Percentiles rank a stretch among this genome's conserved stretches.
Conservation (phyloP, 2,797 vertebrate genomes). For the Smutsia temminckii region DNA sequence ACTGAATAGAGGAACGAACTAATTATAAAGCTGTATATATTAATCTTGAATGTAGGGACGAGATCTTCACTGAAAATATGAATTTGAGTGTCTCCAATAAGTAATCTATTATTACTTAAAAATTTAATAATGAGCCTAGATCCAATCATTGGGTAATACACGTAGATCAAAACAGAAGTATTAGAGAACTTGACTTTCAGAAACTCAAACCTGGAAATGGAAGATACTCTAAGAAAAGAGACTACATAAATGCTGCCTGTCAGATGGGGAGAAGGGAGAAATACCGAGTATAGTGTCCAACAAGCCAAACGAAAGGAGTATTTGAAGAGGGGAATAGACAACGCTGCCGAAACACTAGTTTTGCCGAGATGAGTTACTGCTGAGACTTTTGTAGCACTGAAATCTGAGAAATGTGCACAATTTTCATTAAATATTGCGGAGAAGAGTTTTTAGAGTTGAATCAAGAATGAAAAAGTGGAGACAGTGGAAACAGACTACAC, state of each 20-base stretch:
- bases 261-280: neutral
- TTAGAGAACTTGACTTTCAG: neutral
- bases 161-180: neutral
- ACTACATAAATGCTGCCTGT: neutral
- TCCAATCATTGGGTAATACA: neutral
- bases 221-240: neutral
- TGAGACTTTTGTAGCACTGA: too few relatives aligned
- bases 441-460: too few relatives aligned
- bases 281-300: neutral
- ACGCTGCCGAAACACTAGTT: neutral
- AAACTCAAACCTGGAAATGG: neutral
- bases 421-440: too few relatives aligned
- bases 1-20: neutral
- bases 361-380: too few relatives aligned
- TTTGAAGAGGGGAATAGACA: neutral
- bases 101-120: neutral
- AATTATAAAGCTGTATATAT: neutral
- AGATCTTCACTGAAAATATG: neutral
- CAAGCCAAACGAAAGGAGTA: neutral
- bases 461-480: too few relatives aligned
- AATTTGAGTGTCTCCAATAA: neutral
- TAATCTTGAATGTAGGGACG: neutral
- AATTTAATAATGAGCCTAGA: neutral
- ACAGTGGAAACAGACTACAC: too few relatives aligned
- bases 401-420: too few relatives aligned